A percentile compares a stretch with the other conserved stretches of the same genome.
phyloP scores from a whole-genome alignment of 2,888 invertebrate genomes.

The Platypus cylindrus region DNA sequence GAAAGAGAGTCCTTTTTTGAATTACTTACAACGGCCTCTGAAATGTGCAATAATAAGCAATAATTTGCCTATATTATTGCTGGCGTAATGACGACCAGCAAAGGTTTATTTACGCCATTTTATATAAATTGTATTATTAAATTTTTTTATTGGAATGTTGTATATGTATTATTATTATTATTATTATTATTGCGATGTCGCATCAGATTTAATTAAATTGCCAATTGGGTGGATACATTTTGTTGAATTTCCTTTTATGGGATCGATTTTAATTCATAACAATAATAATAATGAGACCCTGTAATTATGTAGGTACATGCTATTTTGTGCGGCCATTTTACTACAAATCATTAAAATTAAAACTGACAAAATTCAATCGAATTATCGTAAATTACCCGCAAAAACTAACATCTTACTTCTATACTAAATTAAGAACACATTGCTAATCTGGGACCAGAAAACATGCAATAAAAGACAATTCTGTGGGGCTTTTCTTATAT shows the following conservation, averaged over 20 bases:
- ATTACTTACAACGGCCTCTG: slow-evolving; percentile 9
- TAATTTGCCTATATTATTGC: slow-evolving; percentile 24
- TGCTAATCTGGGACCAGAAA: no score
- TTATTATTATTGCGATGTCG: slow-evolving; percentile 10
- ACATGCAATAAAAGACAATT: no score
- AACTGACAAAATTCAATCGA: no score
- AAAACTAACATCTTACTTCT: no score
- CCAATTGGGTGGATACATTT: background rate
- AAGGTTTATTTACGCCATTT: slow-evolving; percentile 26
- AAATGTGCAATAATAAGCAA: slow-evolving; percentile 16
- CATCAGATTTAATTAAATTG: slow-evolving; percentile 11
- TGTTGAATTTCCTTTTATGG: slow-evolving; percentile 7
- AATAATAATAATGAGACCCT: no score
- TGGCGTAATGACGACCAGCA: slow-evolving; percentile 20
- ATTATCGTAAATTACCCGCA: no score
- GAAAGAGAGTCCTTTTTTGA: slow-evolving; percentile 12
- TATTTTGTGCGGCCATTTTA: no score
- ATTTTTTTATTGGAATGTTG: slow-evolving; percentile 9
- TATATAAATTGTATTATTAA: slow-evolving; percentile 15
- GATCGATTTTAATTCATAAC: slow-evolving; percentile 6
- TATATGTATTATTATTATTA: no score
- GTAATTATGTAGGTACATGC: no score
- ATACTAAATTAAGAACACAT: no score
- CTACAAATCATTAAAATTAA: no score
- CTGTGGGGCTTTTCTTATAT: no score